Percentiles rank a stretch among this genome's conserved stretches.
Conservation (phyloP, 1,140 invertebrate genomes). For the Muscidifurax raptorellus region DNA sequence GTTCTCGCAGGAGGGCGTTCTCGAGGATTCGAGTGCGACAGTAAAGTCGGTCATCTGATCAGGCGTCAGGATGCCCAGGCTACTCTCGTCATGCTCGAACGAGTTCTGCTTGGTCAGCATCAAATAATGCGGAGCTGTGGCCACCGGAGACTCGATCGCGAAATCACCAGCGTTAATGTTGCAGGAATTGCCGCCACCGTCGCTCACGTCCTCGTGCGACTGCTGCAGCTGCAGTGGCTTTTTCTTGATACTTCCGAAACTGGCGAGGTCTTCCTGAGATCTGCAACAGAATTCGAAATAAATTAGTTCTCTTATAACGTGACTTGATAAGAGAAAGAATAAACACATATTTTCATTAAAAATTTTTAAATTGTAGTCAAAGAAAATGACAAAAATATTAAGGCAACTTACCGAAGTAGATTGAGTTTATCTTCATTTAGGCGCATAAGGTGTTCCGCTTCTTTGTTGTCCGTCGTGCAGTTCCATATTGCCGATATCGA, state of each 20-base stretch:
- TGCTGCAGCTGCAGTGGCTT: constrained; percentile 15
- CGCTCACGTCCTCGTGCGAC: constrained; percentile 60
- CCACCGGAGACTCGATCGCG: constrained; percentile 59
- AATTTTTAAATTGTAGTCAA: neutral
- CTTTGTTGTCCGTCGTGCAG: constrained; percentile 59
- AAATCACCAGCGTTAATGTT: neutral
- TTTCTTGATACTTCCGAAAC: neutral
- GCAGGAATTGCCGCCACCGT: neutral
- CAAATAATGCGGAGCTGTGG: constrained; percentile 66
- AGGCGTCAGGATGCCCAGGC: constrained; percentile 88
- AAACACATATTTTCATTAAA: no score
- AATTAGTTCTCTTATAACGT: no score
- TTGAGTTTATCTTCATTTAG: constrained; percentile 64
- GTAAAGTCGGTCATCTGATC: constrained; percentile 89
- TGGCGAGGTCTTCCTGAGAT: constrained; percentile 37
- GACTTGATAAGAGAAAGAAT: no score
- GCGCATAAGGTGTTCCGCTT: constrained; percentile 62
- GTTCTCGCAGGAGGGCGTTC: constrained; percentile 77
- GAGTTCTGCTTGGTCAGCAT: constrained; percentile 84
- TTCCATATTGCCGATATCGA: constrained; percentile 64
- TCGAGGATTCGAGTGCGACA: constrained; percentile 76
- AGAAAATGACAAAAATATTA: neutral
- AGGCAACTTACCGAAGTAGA: constrained; percentile 62
- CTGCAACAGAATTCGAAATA: neutral
- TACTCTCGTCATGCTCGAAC: constrained; percentile 86